Evolutionary conservation across 2,888 invertebrate genomes (phyloP).

Genomic region (Leistus spinibarbis): DNA sequence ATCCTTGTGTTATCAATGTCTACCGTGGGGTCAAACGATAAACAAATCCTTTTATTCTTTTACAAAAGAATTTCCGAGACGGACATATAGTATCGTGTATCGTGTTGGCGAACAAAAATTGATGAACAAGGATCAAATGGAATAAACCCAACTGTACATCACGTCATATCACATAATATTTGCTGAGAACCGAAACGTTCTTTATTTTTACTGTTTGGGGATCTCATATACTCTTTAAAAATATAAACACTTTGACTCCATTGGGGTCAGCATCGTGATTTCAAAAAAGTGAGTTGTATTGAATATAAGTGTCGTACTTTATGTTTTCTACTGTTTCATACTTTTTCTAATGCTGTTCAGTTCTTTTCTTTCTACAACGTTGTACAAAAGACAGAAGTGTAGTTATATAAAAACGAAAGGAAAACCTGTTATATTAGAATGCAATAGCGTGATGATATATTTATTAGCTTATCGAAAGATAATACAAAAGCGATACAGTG

Average conservation of each 20-base stretch:
- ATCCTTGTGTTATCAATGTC: neutral
- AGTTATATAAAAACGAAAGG: no score
- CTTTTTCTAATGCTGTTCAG: neutral
- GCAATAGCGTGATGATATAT: no score
- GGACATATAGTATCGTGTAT: neutral
- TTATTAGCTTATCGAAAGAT: no score
- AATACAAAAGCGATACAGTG: no score
- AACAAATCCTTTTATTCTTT: neutral
- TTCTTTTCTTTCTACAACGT: neutral
- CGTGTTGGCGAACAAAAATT: neutral
- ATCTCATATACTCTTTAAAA: no score
- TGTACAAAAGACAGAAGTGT: neutral
- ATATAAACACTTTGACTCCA: no score
- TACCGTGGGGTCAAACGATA: neutral
- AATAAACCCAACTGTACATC: neutral
- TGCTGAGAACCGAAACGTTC: neutral
- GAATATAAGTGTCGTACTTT: neutral
- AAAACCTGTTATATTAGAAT: no score
- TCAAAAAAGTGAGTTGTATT: neutral
- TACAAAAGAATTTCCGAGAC: neutral
- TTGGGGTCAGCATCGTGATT: neutral
- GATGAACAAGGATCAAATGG: neutral
- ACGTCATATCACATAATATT: neutral
- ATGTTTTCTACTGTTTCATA: neutral
- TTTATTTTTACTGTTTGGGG: no score